phyloP scores from a whole-genome alignment of 2,113 vertebrate genomes.

The Calypte anna region DNA sequence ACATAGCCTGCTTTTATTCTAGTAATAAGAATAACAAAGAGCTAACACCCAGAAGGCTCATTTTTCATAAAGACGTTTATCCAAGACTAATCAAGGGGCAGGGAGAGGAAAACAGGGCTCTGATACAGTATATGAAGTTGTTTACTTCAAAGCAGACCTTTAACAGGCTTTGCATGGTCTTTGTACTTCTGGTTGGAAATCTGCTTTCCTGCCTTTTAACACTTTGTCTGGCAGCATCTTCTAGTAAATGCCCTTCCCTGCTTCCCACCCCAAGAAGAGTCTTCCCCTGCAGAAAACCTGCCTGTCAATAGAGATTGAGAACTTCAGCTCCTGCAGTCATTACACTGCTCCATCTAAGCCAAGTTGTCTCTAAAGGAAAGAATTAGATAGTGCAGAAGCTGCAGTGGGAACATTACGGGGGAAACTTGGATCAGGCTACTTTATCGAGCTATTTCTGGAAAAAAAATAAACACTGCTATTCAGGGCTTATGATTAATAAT shows the following conservation, averaged over 20 bases:
- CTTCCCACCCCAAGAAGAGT: not conserved
- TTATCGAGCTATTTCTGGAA: conserved; percentile 49
- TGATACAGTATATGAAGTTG: not conserved
- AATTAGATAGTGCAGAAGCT: conserved; percentile 16
- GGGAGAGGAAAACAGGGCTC: not conserved
- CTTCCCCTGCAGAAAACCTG: not conserved
- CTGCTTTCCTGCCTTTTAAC: not conserved
- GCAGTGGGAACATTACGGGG: not conserved
- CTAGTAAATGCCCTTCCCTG: conserved; percentile 1
- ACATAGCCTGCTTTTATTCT: not conserved
- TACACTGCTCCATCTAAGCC: not conserved
- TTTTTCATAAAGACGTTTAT: not conserved
- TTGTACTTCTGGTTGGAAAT: not conserved
- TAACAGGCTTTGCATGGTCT: conserved; percentile 16
- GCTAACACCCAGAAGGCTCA: not conserved
- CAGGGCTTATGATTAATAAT: conserved; percentile 48
- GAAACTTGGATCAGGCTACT: not conserved
- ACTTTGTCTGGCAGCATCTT: not conserved
- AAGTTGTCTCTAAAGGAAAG: not conserved
- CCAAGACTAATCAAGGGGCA: not conserved
- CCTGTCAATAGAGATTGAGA: not conserved
- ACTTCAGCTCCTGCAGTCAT: conserved; percentile 1
- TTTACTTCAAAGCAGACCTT: conserved; percentile 35
- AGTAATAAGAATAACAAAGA: conserved; percentile 35
- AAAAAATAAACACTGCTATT: conserved; percentile 55